These are phyloP conservation scores for Latrodectus hesperus DNA, from an alignment of 2,888 invertebrate genomes.

Conservation along the genomic window DNA sequence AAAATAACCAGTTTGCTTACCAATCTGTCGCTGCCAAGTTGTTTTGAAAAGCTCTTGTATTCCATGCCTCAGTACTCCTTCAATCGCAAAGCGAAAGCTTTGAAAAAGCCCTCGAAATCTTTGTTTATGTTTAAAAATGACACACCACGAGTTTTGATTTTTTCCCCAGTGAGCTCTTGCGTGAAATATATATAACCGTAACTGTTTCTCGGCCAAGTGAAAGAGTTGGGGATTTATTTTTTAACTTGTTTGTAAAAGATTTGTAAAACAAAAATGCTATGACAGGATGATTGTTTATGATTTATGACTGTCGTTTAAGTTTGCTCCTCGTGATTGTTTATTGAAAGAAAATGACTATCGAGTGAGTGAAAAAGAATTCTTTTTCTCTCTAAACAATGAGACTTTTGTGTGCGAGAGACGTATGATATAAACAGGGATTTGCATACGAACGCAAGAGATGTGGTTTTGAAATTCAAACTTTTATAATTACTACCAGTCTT, in stretches of 20 bases:
- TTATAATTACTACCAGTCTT: too few relatives aligned
- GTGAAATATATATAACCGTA: conserved; percentile 5
- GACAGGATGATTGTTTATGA: conserved; percentile 9
- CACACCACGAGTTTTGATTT: not conserved
- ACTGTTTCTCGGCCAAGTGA: not conserved
- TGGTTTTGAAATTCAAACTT: too few relatives aligned
- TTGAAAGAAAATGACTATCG: not conserved
- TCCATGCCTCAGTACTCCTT: not conserved
- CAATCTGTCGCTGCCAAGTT: not conserved
- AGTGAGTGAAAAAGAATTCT: not conserved
- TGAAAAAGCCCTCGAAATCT: conserved; percentile 2
- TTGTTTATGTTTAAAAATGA: conserved; percentile 5
- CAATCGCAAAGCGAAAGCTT: not conserved
- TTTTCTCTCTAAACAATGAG: not conserved
- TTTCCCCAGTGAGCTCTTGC: not conserved
- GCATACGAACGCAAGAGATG: too few relatives aligned
- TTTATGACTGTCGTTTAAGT: conserved; percentile 1
- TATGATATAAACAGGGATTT: too few relatives aligned
- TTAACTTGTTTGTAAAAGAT: not conserved
- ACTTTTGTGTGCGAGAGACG: not conserved
- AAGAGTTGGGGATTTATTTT: not conserved
- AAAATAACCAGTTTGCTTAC: not conserved
- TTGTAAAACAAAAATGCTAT: not conserved
- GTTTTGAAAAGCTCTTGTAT: conserved; percentile 1
- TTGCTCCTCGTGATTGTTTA: not conserved